Base-by-base conservation (phyloP, 2,888 invertebrate species). In the Malacosoma neustria region DNA sequence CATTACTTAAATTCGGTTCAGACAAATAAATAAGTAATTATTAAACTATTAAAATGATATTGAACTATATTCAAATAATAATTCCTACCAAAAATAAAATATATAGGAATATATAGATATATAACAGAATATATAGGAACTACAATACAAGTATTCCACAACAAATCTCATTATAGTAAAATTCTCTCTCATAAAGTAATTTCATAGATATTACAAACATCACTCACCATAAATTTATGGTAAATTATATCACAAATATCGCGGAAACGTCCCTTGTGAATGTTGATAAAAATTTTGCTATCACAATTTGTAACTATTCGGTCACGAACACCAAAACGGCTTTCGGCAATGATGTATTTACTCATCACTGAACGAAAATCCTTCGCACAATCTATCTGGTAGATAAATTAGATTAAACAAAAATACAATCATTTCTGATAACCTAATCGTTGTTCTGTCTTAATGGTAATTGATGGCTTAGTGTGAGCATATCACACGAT, bases 341-440 rank as follows among this genome's bases (percentile, higher is more conserved):
- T 51, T 48, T 46, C 39, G 35, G 43, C 51, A 39, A 46, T 38
- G 42, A 46, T 48, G 40, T 48, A 42, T 38, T 34, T 42, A 48
- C 45, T 55, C 59, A 57, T 60, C 52, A 61, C 52, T 61, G 43
- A 45, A 51, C 40, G 34, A 45, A 40, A 56, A 51, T 47, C 45
- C 42, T 56, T 46, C 43, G 33, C 39, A 36, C 33, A 45, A 46
- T 36, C 39, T 46, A 36, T 50, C 56, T 55, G 22, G 33, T 11
- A 46, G 65, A 68, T 61, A 62, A 57, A 48, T 38, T 46, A 55
- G 64, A 65, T 64, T 57, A 67, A 58, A 66, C 58, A 59, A 60
- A 55, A 48, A 43, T 37, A 43, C 46, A 47, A 57, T 57, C 58
- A 49, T 48, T 47, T 45, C 37, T 42, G 70, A 72, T 69, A 70